Evolutionary conservation across 2,888 invertebrate genomes (phyloP).

Genomic region (Drymonia ruficornis): DNA sequence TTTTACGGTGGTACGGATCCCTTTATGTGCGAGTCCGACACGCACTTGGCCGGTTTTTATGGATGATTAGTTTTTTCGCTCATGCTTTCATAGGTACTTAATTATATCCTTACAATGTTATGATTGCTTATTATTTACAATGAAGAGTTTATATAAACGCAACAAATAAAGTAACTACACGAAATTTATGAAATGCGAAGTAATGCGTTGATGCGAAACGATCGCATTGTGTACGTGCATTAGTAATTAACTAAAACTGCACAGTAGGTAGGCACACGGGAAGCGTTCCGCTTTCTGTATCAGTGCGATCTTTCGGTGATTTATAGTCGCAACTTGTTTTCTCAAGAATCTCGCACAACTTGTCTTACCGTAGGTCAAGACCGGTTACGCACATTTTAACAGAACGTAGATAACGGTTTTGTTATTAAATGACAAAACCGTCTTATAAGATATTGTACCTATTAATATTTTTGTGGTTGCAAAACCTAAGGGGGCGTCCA

Average conservation of each 20-base stretch:
- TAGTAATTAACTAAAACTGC: constrained; percentile 30
- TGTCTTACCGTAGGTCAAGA: constrained; percentile 1
- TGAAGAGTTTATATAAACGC: not conserved
- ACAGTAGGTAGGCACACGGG: too few relatives aligned
- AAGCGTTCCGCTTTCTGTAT: constrained; percentile 51
- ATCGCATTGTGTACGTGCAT: constrained; percentile 24
- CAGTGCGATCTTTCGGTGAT: constrained; percentile 29
- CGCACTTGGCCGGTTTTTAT: too few relatives aligned
- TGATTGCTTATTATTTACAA: too few relatives aligned
- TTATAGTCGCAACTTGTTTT: constrained; percentile 29
- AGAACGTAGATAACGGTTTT: too few relatives aligned
- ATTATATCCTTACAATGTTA: not conserved
- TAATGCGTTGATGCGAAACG: constrained; percentile 1
- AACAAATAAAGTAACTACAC: not conserved
- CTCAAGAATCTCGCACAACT: not conserved
- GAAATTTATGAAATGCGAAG: not conserved
- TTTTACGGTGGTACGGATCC: too few relatives aligned
- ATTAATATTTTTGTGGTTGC: too few relatives aligned
- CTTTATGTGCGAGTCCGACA: too few relatives aligned
- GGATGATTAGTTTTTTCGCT: too few relatives aligned
- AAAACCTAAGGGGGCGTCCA: too few relatives aligned
- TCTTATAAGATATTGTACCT: too few relatives aligned
- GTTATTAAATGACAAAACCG: too few relatives aligned
- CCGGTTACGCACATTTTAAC: too few relatives aligned
- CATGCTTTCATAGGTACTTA: not conserved